Evolutionary conservation across 2,797 vertebrate genomes (phyloP), one percentile per base, ranked within the genome.

Genomic region (Alosa sapidissima): DNA sequence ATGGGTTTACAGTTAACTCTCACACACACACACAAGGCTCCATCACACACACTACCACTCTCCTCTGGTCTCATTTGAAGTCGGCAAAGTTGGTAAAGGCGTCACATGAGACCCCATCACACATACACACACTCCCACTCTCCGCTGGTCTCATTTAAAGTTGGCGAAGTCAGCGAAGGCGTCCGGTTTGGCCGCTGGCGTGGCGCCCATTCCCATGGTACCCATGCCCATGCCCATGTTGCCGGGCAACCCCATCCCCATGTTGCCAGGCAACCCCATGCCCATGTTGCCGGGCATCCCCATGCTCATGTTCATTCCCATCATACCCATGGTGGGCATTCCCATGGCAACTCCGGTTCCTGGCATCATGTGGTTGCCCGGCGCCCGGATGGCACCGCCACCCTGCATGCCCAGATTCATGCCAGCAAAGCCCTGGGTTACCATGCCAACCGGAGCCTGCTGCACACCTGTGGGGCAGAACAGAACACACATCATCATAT

Each of bases 111-210:
- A 11, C 49, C 49, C 1, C 49, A 51, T 51, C 60, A 28, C 60
- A 28, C n/a, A 65, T n/a, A 65, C 60, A 65, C 60, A 65, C 60
- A 28, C 60, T 28, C 60, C 24, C n/a, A 65, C 24, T 28, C 60
- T 10, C 60, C 55, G 5, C 55, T 58, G 13, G 14, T n/a, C 90
- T 97, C 96, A 99, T 95, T 99, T 99, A 94, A 99, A 99, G 96
- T 98, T 99, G 94, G 96, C 97, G 86, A 99, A 99, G 94, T 99
- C 98, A 94, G 98, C 98, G 90, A 99, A 99, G 95, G 97, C 97
- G 93, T 99, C 97, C 88, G 97, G 97, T 96, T 99, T 99, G 97
- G 96, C 89, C 97, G 97, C 89, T 96, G 94, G 93, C 92, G 96
- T 94, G 48, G 87, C 89, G 85, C 95, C 91, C 96, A 98, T 93